A percentile compares a stretch with the other conserved stretches of the same genome.
Conservation (phyloP, 2,113 vertebrate species). For the Triplophysa siluroides region DNA sequence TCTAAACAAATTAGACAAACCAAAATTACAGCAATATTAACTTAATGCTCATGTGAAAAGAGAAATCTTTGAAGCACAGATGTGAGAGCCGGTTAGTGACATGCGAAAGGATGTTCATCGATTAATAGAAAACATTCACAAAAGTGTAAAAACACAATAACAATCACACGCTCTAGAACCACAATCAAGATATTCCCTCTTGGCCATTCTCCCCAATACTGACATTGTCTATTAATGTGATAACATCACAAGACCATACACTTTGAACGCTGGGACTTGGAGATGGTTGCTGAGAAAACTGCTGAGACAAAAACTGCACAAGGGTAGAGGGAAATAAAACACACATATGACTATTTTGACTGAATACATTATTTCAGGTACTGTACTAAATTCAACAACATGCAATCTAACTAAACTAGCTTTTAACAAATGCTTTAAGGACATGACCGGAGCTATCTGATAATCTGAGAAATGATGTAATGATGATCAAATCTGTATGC, state of each 20-base stretch:
- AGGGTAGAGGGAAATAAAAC: neutral
- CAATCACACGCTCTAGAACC: neutral
- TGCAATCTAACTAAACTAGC: neutral
- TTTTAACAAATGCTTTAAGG: too few relatives aligned
- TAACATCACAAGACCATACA: neutral
- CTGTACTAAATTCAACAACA: neutral
- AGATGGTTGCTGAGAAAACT: neutral
- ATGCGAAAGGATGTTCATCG: neutral
- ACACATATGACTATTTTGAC: too few relatives aligned
- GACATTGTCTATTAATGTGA: neutral
- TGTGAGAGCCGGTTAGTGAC: neutral
- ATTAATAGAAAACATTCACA: neutral
- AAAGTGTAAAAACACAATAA: neutral
- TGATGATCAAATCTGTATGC: neutral
- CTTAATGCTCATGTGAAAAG: neutral
- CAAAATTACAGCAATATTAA: neutral
- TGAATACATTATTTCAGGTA: too few relatives aligned
- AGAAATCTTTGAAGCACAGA: neutral
- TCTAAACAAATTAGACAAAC: neutral
- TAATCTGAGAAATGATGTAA: neutral
- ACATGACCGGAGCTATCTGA: too few relatives aligned
- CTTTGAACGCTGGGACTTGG: neutral
- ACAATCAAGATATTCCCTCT: neutral
- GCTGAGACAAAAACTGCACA: constrained; percentile 21
- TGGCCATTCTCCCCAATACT: neutral